Base-by-base conservation (phyloP, 2,888 invertebrate genomes). In the Byasa hedistus region DNA sequence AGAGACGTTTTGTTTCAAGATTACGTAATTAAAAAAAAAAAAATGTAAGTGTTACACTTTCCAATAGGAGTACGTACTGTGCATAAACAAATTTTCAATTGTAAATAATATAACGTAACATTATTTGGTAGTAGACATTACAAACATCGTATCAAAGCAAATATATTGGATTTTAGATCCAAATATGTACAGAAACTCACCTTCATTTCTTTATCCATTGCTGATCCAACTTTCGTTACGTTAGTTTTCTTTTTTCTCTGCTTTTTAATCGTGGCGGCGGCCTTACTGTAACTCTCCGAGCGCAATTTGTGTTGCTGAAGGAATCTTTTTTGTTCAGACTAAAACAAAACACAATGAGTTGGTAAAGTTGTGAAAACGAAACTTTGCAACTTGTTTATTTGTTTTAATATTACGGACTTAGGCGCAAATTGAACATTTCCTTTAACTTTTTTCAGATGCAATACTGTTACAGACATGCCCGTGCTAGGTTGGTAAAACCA, bases 301-400 rank as follows among this genome's bases (percentile, higher is more conserved):
- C 97, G 94, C 73, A 96, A 95, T 86, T 98, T 98, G 91, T 98
- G 98, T 89, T 97, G 97, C 85, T 98, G 97, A 71, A 97, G 89
- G 86, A 98, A 98, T 81, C 97, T 95, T 87, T 98, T 98, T 87
- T 98, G 98, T 85, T 98, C 97, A 72, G 96, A 96, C 96, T 97
- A 92, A 36, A 89, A 64, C 58, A 68, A 86, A 67, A 63, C 59
- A 67, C 65, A 60, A 66, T 59, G 57, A 63, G 54, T n/a, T 57
- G 48, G 19, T 58, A 51, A 69, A 64, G 23, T 64, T 67, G 55
- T 39, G n/a, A 60, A 60, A 73, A 66, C 32, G 64, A 69, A 69
- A 69, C 51, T 57, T 52, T 17, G 23, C 23, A 59, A 56, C 55
- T 66, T 63, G 21, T 54, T 39, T 51, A 61, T 57, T 61, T 64